A percentile compares a stretch with the other conserved stretches of the same genome.
phyloP scores from a whole-genome alignment of 2,797 vertebrate species.

The Paedocypris micromegethes region DNA sequence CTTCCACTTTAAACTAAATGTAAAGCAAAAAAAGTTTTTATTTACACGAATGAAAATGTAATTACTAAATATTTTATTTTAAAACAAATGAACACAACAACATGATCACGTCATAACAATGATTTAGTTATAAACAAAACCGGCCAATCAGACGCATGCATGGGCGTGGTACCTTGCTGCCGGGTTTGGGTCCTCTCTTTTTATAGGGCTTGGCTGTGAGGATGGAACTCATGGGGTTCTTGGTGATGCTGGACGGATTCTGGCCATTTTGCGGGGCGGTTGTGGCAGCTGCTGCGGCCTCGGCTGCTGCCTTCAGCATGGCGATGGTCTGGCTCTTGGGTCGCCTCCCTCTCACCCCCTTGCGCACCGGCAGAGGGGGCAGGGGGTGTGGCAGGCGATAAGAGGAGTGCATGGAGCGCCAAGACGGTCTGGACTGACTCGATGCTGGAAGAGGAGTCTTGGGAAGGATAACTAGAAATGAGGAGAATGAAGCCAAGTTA shows the following conservation, averaged over 20 bases:
- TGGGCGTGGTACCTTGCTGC: conserved; percentile 75
- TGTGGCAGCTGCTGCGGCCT: conserved; percentile 55
- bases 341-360: conserved; percentile 73
- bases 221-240: conserved; percentile 57
- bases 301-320: conserved; percentile 70
- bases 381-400: conserved; percentile 75
- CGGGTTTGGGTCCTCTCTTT: conserved; percentile 82
- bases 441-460: conserved; percentile 72
- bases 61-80: too few relatives aligned
- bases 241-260: conserved; percentile 61
- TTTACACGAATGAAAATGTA: too few relatives aligned
- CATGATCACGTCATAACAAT: background rate
- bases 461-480: conserved; percentile 71
- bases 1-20: too few relatives aligned
- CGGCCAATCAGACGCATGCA: background rate
- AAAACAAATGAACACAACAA: background rate
- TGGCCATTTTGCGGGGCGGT: conserved; percentile 67
- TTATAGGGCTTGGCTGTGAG: conserved; percentile 74
- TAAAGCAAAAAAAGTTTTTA: too few relatives aligned
- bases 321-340: conserved; percentile 76
- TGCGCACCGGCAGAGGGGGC: conserved; percentile 76
- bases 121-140: background rate
- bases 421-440: conserved; percentile 68
- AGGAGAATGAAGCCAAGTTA: background rate
- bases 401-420: conserved; percentile 82